A percentile compares a stretch with the other conserved stretches of the same genome.
phyloP scores from a whole-genome alignment of 2,113 vertebrate species.

The Eira barbara region DNA sequence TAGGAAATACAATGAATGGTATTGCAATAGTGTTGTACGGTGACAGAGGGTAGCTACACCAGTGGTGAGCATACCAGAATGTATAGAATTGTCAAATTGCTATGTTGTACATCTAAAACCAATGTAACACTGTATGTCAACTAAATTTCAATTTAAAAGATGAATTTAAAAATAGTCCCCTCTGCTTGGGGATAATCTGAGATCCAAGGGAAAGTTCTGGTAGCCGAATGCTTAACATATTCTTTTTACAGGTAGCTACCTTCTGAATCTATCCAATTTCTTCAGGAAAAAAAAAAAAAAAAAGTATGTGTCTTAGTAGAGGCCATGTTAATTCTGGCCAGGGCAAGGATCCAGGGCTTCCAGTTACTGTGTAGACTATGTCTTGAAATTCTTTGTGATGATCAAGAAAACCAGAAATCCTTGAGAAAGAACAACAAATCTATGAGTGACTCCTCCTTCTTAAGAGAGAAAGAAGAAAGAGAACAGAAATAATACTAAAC shows the following conservation, averaged over 20 bases:
- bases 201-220: background rate
- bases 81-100: background rate
- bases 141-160: background rate
- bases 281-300: background rate
- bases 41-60: background rate
- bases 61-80: background rate
- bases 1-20: background rate
- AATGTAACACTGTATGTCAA: background rate
- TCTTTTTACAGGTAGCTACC: background rate
- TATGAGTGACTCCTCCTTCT: background rate
- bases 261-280: background rate
- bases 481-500: background rate
- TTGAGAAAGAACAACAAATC: background rate
- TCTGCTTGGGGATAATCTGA: background rate
- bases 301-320: background rate
- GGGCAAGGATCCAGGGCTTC: background rate
- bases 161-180: background rate
- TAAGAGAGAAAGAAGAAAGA: background rate
- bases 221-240: background rate
- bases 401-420: background rate
- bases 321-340: background rate
- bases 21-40: background rate
- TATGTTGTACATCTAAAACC: background rate
- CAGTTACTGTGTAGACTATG: background rate
- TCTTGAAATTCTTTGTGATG: background rate